A percentile compares a stretch with the other conserved stretches of the same genome.
phyloP scores from a whole-genome alignment of 2,888 invertebrate species.

The Hypomecis atomaria region DNA sequence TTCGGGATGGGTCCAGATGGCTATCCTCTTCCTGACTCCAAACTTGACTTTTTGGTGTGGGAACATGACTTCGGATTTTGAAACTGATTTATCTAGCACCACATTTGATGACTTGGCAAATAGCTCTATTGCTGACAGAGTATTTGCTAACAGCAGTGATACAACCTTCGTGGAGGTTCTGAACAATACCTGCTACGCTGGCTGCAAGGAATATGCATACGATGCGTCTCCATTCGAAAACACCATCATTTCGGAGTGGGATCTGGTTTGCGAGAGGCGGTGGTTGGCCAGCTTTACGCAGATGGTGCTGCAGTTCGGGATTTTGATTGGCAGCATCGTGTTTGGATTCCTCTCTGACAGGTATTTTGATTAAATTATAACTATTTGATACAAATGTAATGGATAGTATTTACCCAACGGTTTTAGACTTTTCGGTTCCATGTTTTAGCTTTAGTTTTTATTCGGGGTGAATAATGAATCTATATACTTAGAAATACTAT shows the following conservation, averaged over 20 bases:
- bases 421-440: neutral
- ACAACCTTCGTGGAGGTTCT: neutral
- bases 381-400: neutral
- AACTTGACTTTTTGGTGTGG: conserved; percentile 82
- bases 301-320: conserved; percentile 89
- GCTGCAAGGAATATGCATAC: conserved; percentile 84
- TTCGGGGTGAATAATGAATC: too few species aligned
- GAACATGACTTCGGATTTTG: conserved; percentile 11
- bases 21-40: conserved; percentile 89
- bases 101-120: neutral
- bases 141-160: neutral
- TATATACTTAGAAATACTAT: too few species aligned
- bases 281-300: conserved; percentile 89
- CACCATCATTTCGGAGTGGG: conserved; percentile 91
- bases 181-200: conserved; percentile 74
- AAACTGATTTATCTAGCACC: neutral
- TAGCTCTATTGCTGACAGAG: conserved; percentile 55
- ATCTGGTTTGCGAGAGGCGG: conserved; percentile 87
- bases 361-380: conserved; percentile 72
- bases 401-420: too few species aligned
- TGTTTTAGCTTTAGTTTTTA: neutral
- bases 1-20: conserved; percentile 91
- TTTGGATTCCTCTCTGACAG: conserved; percentile 91
- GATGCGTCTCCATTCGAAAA: conserved; percentile 87
- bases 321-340: conserved; percentile 88